These are phyloP conservation scores for Drosophila dunni DNA, from an alignment of 1,140 invertebrate species.

Conservation along the genomic window DNA sequence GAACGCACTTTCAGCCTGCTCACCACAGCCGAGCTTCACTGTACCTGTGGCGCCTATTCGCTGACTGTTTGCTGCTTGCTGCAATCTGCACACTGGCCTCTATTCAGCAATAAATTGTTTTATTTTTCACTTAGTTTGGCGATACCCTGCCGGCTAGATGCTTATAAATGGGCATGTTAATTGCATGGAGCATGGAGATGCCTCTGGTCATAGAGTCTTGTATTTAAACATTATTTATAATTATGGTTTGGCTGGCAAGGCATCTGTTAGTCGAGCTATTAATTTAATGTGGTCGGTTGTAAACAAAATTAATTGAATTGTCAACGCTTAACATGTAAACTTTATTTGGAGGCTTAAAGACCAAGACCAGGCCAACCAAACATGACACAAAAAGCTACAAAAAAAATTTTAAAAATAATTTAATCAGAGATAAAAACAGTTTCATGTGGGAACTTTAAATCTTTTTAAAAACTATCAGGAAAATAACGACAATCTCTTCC, in stretches of 20 bases:
- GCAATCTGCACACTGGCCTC: slow-evolving; percentile 15
- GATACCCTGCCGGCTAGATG: background rate
- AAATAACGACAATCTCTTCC: background rate
- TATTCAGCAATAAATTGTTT: slow-evolving; percentile 25
- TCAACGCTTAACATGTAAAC: slow-evolving; percentile 58
- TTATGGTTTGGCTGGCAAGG: background rate
- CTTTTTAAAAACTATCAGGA: too few species aligned
- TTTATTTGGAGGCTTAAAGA: slow-evolving; percentile 25
- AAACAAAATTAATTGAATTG: slow-evolving; percentile 72
- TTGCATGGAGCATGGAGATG: background rate
- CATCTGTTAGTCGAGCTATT: slow-evolving; percentile 5
- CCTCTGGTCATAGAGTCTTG: background rate
- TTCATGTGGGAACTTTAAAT: background rate
- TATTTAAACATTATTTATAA: background rate
- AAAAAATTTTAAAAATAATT: background rate
- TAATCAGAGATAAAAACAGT: slow-evolving; percentile 1
- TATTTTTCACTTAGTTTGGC: slow-evolving; percentile 16
- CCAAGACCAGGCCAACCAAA: slow-evolving; percentile 26
- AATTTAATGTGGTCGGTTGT: slow-evolving; percentile 15
- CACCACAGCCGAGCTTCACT: slow-evolving; percentile 23
- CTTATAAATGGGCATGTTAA: background rate
- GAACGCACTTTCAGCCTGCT: background rate
- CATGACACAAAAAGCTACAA: background rate
- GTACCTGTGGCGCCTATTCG: slow-evolving; percentile 25
- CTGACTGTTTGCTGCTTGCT: slow-evolving; percentile 7